phyloP scores from a whole-genome alignment of 2,797 vertebrate genomes.

The Astyanax mexicanus region DNA sequence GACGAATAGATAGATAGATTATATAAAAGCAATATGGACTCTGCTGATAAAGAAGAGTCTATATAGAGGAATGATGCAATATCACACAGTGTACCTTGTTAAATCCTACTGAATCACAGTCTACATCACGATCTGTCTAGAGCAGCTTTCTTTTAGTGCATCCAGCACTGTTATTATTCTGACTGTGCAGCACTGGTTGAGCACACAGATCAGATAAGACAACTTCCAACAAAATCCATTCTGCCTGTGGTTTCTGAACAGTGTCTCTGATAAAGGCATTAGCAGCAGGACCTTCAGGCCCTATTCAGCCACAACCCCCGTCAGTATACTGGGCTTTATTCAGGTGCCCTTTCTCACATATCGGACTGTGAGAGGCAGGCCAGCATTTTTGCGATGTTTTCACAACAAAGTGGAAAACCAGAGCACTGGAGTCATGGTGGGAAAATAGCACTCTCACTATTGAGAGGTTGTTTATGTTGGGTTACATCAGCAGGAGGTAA shows the following conservation, averaged over 20 bases:
- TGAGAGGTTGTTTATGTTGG: constrained; percentile 41
- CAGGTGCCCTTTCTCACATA: constrained; percentile 52
- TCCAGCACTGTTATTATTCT: constrained; percentile 30
- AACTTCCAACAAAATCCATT: constrained; percentile 32
- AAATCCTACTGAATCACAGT: background rate
- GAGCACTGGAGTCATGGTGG: constrained; percentile 33
- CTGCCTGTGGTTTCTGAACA: background rate
- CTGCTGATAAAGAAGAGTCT: too few species aligned
- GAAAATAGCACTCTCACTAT: constrained; percentile 40
- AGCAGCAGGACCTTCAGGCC: constrained; percentile 40
- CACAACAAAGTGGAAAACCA: constrained; percentile 55
- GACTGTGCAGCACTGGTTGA: constrained; percentile 27
- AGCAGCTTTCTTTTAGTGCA: background rate
- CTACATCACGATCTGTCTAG: too few species aligned
- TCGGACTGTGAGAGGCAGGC: constrained; percentile 38
- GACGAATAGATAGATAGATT: too few species aligned
- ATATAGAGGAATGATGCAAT: background rate
- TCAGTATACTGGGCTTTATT: constrained; percentile 43
- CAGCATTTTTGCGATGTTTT: constrained; percentile 59
- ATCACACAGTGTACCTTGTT: background rate
- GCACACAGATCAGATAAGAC: constrained; percentile 46
- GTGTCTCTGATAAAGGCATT: constrained; percentile 62
- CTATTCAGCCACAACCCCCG: constrained; percentile 47
- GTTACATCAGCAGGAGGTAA: constrained; percentile 33
- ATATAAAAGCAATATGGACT: too few species aligned